A percentile compares a stretch with the other conserved stretches of the same genome.
Evolutionary conservation across 2,113 vertebrate species (phyloP).

Genomic region (Bucco capensis): DNA sequence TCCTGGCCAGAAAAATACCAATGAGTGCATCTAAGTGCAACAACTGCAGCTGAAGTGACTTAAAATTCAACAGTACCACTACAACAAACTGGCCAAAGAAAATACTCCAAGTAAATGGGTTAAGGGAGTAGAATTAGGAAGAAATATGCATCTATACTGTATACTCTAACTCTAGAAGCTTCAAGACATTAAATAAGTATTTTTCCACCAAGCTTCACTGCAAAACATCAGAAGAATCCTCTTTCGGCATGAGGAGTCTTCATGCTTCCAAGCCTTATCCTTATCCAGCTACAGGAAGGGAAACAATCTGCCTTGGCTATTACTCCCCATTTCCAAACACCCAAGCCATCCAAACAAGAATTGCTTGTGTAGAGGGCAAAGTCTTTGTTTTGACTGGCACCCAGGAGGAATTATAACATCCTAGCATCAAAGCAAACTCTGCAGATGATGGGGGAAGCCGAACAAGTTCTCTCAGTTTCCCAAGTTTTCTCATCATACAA

Average conservation of each 20-base stretch:
- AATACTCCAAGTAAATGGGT: neutral
- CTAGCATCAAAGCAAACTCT: constrained; percentile 50
- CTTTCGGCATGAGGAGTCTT: neutral
- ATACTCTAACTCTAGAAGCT: neutral
- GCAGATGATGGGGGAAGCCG: constrained; percentile 3
- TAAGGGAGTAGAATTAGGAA: neutral
- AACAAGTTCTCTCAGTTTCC: constrained; percentile 38
- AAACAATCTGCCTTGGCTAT: constrained; percentile 30
- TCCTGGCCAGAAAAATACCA: neutral
- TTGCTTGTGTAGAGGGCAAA: constrained; percentile 41
- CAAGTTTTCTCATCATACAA: neutral
- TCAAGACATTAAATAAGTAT: neutral
- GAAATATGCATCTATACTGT: neutral
- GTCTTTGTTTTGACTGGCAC: constrained; percentile 61
- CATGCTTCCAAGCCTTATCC: constrained; percentile 3
- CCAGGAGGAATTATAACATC: constrained; percentile 31
- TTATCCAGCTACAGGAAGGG: neutral
- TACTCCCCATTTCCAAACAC: constrained; percentile 47
- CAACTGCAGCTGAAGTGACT: neutral
- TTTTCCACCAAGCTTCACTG: neutral
- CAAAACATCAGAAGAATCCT: neutral
- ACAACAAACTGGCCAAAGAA: neutral
- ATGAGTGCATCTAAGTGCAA: neutral
- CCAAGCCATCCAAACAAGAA: constrained; percentile 52
- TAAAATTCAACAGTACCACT: neutral